Percentiles rank a stretch among this genome's conserved stretches.
These are phyloP conservation scores for Chrysemys picta DNA, from an alignment of 2,113 vertebrate species.

Conservation along the genomic window DNA sequence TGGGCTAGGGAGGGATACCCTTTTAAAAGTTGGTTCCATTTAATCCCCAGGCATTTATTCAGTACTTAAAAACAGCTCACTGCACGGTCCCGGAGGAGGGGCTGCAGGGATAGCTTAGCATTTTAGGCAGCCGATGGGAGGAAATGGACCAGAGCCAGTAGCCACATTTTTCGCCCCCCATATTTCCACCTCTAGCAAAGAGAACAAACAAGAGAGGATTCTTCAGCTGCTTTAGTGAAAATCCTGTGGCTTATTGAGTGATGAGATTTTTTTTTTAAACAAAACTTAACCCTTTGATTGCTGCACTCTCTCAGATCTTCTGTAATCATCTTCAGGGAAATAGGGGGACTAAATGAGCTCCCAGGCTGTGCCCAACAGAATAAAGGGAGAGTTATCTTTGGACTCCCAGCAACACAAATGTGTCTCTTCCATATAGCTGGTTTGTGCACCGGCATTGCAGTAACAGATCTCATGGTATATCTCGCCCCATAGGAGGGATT, in stretches of 20 bases:
- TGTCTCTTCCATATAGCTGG: not conserved
- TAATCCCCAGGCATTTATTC: slow-evolving; percentile 42
- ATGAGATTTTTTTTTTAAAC: not conserved
- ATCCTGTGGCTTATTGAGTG: not conserved
- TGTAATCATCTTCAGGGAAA: not conserved
- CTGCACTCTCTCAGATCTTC: not conserved
- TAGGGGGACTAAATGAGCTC: not conserved
- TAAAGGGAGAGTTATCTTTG: not conserved
- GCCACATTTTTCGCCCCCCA: not conserved
- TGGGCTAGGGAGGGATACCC: not conserved
- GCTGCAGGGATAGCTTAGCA: not conserved
- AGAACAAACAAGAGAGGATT: not conserved
- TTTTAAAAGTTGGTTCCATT: not conserved
- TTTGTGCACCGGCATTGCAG: not conserved
- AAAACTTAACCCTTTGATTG: fast-evolving
- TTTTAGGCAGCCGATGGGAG: not conserved
- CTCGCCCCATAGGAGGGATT: not conserved
- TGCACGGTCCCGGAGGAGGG: not conserved
- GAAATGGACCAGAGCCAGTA: not conserved
- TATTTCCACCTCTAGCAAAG: not conserved
- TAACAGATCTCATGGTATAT: not conserved
- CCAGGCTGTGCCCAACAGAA: not conserved
- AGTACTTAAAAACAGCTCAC: slow-evolving; percentile 66
- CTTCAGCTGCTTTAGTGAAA: not conserved
- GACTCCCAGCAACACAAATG: not conserved